These are phyloP conservation scores for Toxonevra muliebris DNA, from an alignment of 2,888 invertebrate genomes.

Conservation along the genomic window DNA sequence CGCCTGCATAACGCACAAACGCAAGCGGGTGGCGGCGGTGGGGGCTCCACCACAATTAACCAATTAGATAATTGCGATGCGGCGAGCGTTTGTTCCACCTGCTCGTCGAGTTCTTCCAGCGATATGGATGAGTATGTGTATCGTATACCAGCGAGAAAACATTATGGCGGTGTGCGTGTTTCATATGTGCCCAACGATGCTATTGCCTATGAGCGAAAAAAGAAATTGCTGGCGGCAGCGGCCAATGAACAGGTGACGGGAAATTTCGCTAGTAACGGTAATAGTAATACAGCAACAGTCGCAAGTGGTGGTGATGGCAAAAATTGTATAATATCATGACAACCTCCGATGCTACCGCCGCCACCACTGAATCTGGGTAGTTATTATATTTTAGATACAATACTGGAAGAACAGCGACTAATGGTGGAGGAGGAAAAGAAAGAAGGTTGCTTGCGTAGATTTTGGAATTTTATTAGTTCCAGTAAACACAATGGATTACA, in stretches of 20 bases:
- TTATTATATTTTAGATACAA: conserved; percentile 59
- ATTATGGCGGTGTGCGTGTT: conserved; percentile 89
- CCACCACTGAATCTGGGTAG: conserved; percentile 58
- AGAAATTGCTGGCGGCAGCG: conserved; percentile 64
- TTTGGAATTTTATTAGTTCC: conserved; percentile 55
- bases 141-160: conserved; percentile 81
- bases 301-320: conserved; percentile 69
- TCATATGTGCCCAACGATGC: conserved; percentile 94
- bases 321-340: conserved; percentile 87
- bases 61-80: conserved; percentile 69
- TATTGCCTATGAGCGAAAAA: conserved; percentile 79
- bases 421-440: conserved; percentile 56
- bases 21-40: conserved; percentile 47
- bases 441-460: conserved; percentile 54
- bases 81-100: conserved; percentile 88
- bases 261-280: conserved; percentile 51
- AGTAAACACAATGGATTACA: conserved; percentile 40
- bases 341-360: conserved; percentile 59
- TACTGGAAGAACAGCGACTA: conserved; percentile 56
- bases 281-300: conserved; percentile 14
- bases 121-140: conserved; percentile 89
- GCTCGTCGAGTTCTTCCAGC: conserved; percentile 85
- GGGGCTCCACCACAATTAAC: conserved; percentile 22
- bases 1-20: conserved; percentile 60
- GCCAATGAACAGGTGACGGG: conserved; percentile 33